Conservation (phyloP, 1,140 invertebrate genomes). For the Campodea augens region DNA sequence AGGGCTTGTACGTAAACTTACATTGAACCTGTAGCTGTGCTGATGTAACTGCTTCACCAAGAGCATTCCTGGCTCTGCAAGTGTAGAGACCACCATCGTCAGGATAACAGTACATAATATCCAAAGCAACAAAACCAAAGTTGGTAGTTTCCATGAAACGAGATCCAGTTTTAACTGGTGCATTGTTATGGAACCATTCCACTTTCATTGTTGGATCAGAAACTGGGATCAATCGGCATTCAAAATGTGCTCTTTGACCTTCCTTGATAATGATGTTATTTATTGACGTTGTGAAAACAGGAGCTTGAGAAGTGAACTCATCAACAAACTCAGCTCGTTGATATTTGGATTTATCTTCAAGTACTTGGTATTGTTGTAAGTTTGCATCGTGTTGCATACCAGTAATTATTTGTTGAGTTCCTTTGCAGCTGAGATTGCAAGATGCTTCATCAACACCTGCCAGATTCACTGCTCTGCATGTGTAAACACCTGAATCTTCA, state of each 20-base stretch:
- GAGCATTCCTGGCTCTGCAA: slow-evolving; percentile 64
- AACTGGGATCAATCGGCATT: slow-evolving; percentile 84
- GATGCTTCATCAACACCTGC: slow-evolving; percentile 69
- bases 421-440: slow-evolving; percentile 44
- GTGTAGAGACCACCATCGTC: slow-evolving; percentile 84
- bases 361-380: slow-evolving; percentile 64
- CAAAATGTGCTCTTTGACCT: slow-evolving; percentile 88
- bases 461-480: slow-evolving; percentile 74
- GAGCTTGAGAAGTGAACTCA: slow-evolving; percentile 67
- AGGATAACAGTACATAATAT: slow-evolving; percentile 76
- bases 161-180: slow-evolving; percentile 66
- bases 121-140: slow-evolving; percentile 83
- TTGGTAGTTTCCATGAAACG: slow-evolving; percentile 80
- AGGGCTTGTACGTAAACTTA: slow-evolving; percentile 25
- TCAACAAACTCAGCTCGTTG: slow-evolving; percentile 50
- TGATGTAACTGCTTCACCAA: slow-evolving; percentile 71
- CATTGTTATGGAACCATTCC: slow-evolving; percentile 92
- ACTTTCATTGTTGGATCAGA: slow-evolving; percentile 92
- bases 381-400: slow-evolving; percentile 65
- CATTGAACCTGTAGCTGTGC: slow-evolving; percentile 53
- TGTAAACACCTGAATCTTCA: slow-evolving; percentile 86
- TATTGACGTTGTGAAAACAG: slow-evolving; percentile 73
- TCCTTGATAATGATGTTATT: slow-evolving; percentile 85
- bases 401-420: slow-evolving; percentile 51
- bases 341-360: slow-evolving; percentile 63